A percentile compares a stretch with the other conserved stretches of the same genome.
These are phyloP conservation scores for Haliclona indistincta DNA, from an alignment of 37 sponge, comb jelly and placozoan genomes.

Conservation along the genomic window DNA sequence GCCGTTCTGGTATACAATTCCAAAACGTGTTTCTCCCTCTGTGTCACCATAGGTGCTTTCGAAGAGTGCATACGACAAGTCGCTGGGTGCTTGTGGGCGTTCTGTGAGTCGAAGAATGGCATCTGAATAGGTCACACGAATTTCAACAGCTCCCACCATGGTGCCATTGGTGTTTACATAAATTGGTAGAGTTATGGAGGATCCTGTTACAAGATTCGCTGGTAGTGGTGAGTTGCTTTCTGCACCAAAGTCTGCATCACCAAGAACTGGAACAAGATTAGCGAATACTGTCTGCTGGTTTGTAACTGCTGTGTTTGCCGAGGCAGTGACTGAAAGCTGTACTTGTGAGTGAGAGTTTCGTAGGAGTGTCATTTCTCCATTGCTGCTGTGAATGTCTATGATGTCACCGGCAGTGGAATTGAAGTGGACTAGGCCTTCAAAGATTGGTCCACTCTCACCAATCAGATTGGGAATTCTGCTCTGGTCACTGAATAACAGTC, in stretches of 20 bases:
- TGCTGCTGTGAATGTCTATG: constrained; percentile 22
- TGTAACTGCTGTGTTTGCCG: not conserved
- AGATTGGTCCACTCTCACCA: constrained; percentile 1
- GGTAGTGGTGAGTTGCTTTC: not conserved
- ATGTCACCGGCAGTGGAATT: not conserved
- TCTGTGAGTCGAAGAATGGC: constrained; percentile 14
- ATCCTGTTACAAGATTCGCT: not conserved
- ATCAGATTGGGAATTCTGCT: constrained; percentile 20
- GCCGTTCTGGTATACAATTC: not conserved
- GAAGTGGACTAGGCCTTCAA: constrained; percentile 30
- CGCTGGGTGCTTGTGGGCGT: not conserved
- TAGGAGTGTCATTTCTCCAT: constrained; percentile 10
- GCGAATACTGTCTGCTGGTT: not conserved
- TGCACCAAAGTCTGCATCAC: constrained; percentile 56
- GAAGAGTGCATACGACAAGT: constrained; percentile 1
- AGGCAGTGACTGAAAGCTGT: constrained; percentile 1
- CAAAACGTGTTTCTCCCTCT: constrained; percentile 19
- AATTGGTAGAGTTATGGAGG: constrained; percentile 19
- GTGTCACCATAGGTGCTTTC: not conserved
- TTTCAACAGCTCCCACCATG: constrained; percentile 26
- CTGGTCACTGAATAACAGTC: constrained; percentile 53
- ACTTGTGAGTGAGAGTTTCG: constrained; percentile 30
- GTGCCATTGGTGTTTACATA: constrained; percentile 39
- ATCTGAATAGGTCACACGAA: constrained; percentile 11
- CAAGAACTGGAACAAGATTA: constrained; percentile 46